These are phyloP conservation scores for Drosophila helvetica DNA, from an alignment of 2,888 invertebrate genomes.

Conservation along the genomic window DNA sequence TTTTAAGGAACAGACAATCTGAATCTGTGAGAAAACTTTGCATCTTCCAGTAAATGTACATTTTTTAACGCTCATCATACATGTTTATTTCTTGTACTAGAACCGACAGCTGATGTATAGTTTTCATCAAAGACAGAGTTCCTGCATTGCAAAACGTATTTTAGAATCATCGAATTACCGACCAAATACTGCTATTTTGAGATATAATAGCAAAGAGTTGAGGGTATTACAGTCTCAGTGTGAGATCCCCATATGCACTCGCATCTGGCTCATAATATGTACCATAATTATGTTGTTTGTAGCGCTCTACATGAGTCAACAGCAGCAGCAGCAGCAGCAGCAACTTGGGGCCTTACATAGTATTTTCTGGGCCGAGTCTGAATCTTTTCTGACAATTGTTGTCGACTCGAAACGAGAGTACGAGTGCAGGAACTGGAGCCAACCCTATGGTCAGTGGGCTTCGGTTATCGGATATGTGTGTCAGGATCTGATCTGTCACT, in stretches of 20 bases:
- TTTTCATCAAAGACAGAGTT: no score
- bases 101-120: neutral
- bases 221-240: conserved; percentile 7
- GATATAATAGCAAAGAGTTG: neutral
- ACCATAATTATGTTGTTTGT: conserved; percentile 65
- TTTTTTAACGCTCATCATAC: neutral
- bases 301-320: conserved; percentile 69
- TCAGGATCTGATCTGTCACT: conserved; percentile 63
- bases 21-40: neutral
- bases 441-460: conserved; percentile 63
- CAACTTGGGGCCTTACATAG: conserved; percentile 53
- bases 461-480: conserved; percentile 35
- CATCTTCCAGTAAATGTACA: neutral
- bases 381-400: conserved; percentile 30
- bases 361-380: conserved; percentile 55
- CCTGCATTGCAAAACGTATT: no score
- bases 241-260: neutral
- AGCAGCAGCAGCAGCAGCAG: no score
- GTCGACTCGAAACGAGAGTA: conserved; percentile 55
- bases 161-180: no score
- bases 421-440: conserved; percentile 27
- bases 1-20: neutral
- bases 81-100: neutral
- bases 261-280: conserved; percentile 30
- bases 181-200: neutral